Percentiles rank a stretch among this genome's conserved stretches.
Conservation (phyloP, 2,797 vertebrate genomes). For the Pangasius mekongensis region DNA sequence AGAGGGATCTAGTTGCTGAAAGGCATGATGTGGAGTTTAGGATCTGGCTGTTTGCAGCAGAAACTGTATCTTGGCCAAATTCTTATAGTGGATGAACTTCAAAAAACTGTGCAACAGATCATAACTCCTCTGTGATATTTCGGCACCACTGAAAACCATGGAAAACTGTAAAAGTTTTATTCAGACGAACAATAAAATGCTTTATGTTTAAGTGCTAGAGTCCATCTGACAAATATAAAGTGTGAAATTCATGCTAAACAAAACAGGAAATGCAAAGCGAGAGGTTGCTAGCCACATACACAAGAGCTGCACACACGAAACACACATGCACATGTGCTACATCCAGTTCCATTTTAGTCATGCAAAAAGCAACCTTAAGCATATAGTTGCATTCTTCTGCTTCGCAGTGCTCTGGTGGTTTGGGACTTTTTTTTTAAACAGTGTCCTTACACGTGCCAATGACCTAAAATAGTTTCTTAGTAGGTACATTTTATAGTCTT, state of each 20-base stretch:
- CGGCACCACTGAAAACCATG: not conserved
- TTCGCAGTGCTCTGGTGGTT: not conserved
- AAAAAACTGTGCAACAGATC: not conserved
- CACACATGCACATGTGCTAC: not conserved
- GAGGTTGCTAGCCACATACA: not conserved
- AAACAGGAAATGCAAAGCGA: not conserved
- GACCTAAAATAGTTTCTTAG: not conserved
- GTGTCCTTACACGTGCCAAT: not conserved
- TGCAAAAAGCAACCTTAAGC: not conserved
- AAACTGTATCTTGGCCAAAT: not conserved
- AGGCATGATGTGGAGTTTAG: not conserved
- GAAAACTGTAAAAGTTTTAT: not conserved
- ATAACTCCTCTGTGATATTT: not conserved
- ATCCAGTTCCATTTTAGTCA: not conserved
- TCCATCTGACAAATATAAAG: constrained; percentile 4
- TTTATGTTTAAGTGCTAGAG: not conserved
- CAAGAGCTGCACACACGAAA: not conserved
- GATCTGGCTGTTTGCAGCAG: constrained; percentile 5
- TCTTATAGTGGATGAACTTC: not conserved
- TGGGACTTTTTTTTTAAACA: not conserved
- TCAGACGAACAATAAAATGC: not conserved
- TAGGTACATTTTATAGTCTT: not conserved
- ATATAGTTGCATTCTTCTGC: not conserved
- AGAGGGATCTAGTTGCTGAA: constrained; percentile 5
- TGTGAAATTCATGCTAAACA: not conserved